These are phyloP conservation scores for Drosophila tristis DNA, from an alignment of 1,140 invertebrate species.

Conservation along the genomic window DNA sequence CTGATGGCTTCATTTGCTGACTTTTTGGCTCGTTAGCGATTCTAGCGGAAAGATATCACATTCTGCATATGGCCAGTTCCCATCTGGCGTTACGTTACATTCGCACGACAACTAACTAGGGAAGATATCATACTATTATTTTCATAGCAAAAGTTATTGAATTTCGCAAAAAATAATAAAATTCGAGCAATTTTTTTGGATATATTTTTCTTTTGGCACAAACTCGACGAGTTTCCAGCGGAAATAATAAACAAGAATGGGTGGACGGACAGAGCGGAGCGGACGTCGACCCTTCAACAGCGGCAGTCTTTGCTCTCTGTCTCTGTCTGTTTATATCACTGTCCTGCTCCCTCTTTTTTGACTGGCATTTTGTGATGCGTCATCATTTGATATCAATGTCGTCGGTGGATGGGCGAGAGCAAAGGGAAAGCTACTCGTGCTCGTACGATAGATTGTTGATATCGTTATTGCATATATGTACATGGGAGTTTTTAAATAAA, in stretches of 20 bases:
- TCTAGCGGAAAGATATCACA: too few relatives aligned
- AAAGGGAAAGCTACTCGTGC: too few relatives aligned
- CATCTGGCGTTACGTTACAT: too few relatives aligned
- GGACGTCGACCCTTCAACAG: not conserved
- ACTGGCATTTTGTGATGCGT: constrained; percentile 20
- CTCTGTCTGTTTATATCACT: not conserved
- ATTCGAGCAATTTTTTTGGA: not conserved
- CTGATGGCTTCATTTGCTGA: too few relatives aligned
- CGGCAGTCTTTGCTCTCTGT: not conserved
- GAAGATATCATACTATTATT: not conserved
- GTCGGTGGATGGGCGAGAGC: too few relatives aligned
- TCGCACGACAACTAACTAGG: too few relatives aligned
- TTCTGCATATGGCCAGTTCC: too few relatives aligned
- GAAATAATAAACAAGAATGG: constrained; percentile 21
- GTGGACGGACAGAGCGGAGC: not conserved
- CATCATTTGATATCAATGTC: constrained; percentile 33
- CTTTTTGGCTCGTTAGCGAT: too few relatives aligned
- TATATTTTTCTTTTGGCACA: not conserved
- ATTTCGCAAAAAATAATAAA: constrained; percentile 17
- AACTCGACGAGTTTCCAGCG: not conserved
- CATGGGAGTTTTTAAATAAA: constrained; percentile 33
- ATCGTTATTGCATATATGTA: not conserved
- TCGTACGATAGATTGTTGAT: constrained; percentile 1
- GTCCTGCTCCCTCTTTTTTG: not conserved
- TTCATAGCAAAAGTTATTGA: constrained; percentile 6